Evolutionary conservation across 2,797 vertebrate genomes (phyloP), one percentile per base, ranked within the genome.

Genomic region (Hoplostethus atlanticus): DNA sequence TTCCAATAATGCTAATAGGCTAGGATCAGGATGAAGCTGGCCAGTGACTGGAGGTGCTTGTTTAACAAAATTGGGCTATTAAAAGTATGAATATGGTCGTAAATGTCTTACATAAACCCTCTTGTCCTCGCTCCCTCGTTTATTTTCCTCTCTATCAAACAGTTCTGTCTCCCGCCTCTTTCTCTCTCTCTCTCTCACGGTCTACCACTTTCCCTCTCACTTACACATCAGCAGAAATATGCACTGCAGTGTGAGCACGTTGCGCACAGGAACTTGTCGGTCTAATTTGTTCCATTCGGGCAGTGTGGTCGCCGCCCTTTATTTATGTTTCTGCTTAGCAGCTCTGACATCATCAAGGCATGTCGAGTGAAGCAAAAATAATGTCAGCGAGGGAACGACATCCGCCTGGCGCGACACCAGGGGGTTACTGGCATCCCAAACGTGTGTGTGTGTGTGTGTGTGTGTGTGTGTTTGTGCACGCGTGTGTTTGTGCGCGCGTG

Each of bases 201-300:
- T 63, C 30, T n/a, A 9, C 25, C 31, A 5, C 67, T 44, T 52
- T 48, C 44, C 63, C 72, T 65, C 81, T 79, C 81, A 77, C 76
- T 87, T 84, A 87, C 82, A 89, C 85, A 84, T 17, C 50, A 72
- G 77, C 64, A 80, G 81, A 89, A 87, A 73, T 80, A 89, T 83
- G 81, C 59, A 21, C 40, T 3, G 67, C 48, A 15, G 72, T 48
- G 63, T 72, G 73, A 75, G 79, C 68, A 71, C 51, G 62, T 71
- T 79, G 78, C 72, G 73, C 79, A 88, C 85, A 88, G 83, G 80
- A 91, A 91, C 89, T 83, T 79, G 87, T 79, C 84, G 40, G 75
- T 56, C 72, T 92, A 91, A 94, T 92, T 91, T 92, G 83, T 93
- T 94, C 92, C 92, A 92, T 89, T 84, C 73, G 76, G 78, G 65